Base-by-base conservation (phyloP, 1,140 invertebrate genomes). In the Venustaconcha ellipsiformis region DNA sequence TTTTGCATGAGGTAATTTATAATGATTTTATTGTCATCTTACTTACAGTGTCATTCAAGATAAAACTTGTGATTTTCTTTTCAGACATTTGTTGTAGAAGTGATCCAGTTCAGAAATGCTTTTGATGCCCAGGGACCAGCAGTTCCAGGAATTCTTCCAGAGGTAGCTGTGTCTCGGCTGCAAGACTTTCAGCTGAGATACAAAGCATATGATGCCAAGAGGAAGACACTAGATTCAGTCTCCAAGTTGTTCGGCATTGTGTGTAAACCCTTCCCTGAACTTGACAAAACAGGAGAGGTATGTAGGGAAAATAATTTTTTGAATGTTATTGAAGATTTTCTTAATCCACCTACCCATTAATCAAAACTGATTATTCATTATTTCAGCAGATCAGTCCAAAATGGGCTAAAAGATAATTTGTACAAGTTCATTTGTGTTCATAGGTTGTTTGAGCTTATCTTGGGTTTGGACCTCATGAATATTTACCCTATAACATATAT, bases 61-160 rank as follows among this genome's bases (percentile, higher is more conserved):
- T 48, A 48, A 48, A 48, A 48, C 37, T 48, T 48, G 37, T 48
- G 64, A 37, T 15, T 59, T 18, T 55, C 60, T 74, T 81, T 84
- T 70, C 82, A 90, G 88, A 87, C 86, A 64, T 90, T 90, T 82
- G 88, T 90, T 17, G 89, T 90, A 30, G 89, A 90, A 74, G 89
- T 90, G n/a, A 89, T 90, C 63, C 87, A 89, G 80, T 90, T 90
- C 78, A 80, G 90, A 37, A 90, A 90, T 86, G 85, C 86, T 0
- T 90, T 90, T 85, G 90, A 90, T 80, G 86, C 86, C 12, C 88
- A 90, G 74, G 89, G 90, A 60, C 90, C 90, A 13, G 82, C 83
- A n/a, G 86, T 89, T 1, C 86, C 87, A 26, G 88, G 88, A n/a
- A 89, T 89, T 60, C 82, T 83, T 2, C 89, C 89, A 62, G 78